Conservation (phyloP, 2,888 invertebrate species). For the Heliconius ismenius region DNA sequence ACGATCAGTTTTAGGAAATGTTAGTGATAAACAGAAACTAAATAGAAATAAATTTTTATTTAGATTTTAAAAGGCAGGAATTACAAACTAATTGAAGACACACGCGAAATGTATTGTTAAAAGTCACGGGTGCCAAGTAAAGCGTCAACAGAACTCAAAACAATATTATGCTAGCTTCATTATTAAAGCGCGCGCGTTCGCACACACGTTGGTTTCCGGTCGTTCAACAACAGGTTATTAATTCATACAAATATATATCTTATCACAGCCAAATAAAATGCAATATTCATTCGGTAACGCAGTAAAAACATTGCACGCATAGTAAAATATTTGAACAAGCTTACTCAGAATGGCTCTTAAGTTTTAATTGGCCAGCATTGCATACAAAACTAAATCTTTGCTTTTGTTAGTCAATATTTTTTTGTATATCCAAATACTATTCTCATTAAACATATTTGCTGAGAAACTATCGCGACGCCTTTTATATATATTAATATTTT, state of each 20-base stretch:
- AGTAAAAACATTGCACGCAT: conserved; percentile 41
- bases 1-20: not conserved
- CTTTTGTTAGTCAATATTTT: conserved; percentile 16
- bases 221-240: conserved; percentile 43
- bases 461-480: too few relatives aligned
- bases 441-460: conserved; percentile 5
- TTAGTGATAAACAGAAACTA: too few relatives aligned
- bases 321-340: conserved; percentile 48
- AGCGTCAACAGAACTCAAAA: conserved; percentile 31
- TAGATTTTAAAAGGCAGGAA: not conserved
- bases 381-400: conserved; percentile 32
- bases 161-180: conserved; percentile 50
- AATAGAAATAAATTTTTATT: not conserved
- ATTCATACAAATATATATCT: conserved; percentile 46
- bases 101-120: conserved; percentile 38
- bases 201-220: conserved; percentile 60
- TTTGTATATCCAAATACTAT: not conserved
- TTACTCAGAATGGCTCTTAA: conserved; percentile 50
- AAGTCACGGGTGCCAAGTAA: conserved; percentile 42
- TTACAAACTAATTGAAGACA: conserved; percentile 29
- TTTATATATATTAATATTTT: too few relatives aligned
- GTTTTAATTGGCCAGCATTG: conserved; percentile 70
- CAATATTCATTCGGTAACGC: conserved; percentile 42
- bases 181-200: conserved; percentile 58
- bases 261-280: conserved; percentile 48